phyloP scores from a whole-genome alignment of 2,113 vertebrate species.

The Callaeas wilsoni region DNA sequence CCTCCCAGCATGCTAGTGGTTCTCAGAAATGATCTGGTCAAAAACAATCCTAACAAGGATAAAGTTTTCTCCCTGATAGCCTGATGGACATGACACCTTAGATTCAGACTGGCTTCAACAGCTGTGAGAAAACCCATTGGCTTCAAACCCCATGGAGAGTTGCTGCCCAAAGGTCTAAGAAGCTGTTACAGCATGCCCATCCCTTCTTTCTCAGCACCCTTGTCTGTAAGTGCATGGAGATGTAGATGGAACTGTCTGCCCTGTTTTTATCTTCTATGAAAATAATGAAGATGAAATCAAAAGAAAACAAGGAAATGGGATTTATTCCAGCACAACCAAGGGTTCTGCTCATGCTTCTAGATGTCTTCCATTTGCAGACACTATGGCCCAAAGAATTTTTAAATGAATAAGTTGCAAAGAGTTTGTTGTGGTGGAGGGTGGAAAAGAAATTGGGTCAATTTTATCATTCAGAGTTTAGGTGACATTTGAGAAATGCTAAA shows the following conservation, averaged over 20 bases:
- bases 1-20: neutral
- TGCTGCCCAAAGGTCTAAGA: neutral
- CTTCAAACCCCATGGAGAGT: neutral
- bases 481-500: slow-evolving; percentile 37
- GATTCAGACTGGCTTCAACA: neutral
- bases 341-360: neutral
- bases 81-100: neutral
- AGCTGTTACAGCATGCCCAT: neutral
- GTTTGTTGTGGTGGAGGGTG: neutral
- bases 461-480: neutral
- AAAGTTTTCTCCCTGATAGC: neutral
- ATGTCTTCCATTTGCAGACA: neutral
- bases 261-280: neutral
- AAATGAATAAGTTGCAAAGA: neutral
- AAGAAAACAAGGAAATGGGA: neutral
- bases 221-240: neutral
- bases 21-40: neutral
- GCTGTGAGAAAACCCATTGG: neutral
- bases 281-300: neutral
- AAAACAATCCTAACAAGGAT: neutral
- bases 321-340: neutral
- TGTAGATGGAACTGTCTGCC: neutral
- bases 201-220: neutral
- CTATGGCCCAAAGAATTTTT: neutral
- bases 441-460: neutral